Percentiles rank a stretch among this genome's conserved stretches.
Conservation (phyloP, 2,113 vertebrate species). For the Hyperoodon ampullatus region DNA sequence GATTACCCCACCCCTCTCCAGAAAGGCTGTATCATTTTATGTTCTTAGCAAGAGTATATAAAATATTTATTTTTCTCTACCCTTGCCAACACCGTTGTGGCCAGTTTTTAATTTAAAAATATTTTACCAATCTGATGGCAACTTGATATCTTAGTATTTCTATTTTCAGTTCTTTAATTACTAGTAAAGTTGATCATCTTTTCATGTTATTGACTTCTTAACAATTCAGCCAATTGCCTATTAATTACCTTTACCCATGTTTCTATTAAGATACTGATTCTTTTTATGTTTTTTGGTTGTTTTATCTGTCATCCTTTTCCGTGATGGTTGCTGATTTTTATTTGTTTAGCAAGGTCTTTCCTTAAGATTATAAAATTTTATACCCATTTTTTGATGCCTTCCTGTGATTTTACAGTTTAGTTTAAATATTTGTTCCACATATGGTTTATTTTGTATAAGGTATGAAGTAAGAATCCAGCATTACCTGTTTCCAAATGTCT, state of each 20-base stretch:
- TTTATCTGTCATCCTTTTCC: background rate
- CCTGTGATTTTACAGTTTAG: background rate
- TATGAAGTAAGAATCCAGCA: background rate
- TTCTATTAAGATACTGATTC: background rate
- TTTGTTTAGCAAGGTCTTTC: background rate
- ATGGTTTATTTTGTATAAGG: background rate
- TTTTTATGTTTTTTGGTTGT: background rate
- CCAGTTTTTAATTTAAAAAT: background rate
- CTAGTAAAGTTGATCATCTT: background rate
- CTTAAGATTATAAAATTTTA: background rate
- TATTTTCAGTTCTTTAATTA: background rate
- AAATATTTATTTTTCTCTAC: background rate
- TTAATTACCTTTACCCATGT: background rate
- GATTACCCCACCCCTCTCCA: background rate
- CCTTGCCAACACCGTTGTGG: background rate
- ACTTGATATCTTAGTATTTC: background rate
- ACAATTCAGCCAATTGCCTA: background rate
- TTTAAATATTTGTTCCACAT: background rate
- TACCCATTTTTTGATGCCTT: background rate
- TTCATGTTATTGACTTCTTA: slow-evolving; percentile 1
- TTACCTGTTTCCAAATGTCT: background rate
- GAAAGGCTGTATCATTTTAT: background rate
- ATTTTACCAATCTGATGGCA: background rate
- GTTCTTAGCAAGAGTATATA: background rate
- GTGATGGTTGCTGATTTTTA: background rate